phyloP scores from a whole-genome alignment of 2,888 invertebrate genomes.

The Lepas anatifera region DNA sequence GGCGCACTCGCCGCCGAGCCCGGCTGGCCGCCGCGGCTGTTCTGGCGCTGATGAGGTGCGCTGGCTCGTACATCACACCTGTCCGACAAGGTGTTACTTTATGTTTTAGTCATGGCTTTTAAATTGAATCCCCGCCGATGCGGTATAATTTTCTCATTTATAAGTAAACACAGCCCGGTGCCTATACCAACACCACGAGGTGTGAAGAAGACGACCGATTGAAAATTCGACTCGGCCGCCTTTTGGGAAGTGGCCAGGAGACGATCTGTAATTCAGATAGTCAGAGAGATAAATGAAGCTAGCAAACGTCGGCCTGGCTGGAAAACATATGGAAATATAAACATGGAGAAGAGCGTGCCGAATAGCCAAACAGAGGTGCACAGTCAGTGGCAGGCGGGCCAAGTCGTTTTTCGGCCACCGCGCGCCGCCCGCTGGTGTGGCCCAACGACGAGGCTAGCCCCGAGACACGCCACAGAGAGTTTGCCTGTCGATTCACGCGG shows the following conservation, averaged over 20 bases:
- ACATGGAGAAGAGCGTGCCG: not conserved
- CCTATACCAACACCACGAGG: not conserved
- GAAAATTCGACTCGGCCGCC: conserved; percentile 2
- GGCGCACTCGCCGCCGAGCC: not conserved
- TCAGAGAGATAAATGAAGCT: not conserved
- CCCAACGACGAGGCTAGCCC: no score
- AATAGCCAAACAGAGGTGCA: not conserved
- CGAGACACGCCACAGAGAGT: no score
- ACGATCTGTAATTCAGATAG: conserved; percentile 4
- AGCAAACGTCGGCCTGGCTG: not conserved
- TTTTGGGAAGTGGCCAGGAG: not conserved
- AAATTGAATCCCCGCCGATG: conserved; percentile 8
- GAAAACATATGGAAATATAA: conserved; percentile 11
- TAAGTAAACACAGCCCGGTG: conserved; percentile 5
- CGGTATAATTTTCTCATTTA: conserved; percentile 11
- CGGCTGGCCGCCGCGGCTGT: not conserved
- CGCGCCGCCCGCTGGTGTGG: no score
- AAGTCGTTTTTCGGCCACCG: no score
- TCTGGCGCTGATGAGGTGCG: not conserved
- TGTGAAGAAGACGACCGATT: not conserved
- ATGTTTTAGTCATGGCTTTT: conserved; percentile 12
- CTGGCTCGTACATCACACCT: not conserved
- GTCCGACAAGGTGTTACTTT: not conserved
- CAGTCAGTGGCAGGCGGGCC: no score
- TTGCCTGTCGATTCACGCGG: no score